A percentile compares a stretch with the other conserved stretches of the same genome.
These are phyloP conservation scores for Allygus modestus DNA, from an alignment of 2,888 invertebrate species.

Conservation along the genomic window DNA sequence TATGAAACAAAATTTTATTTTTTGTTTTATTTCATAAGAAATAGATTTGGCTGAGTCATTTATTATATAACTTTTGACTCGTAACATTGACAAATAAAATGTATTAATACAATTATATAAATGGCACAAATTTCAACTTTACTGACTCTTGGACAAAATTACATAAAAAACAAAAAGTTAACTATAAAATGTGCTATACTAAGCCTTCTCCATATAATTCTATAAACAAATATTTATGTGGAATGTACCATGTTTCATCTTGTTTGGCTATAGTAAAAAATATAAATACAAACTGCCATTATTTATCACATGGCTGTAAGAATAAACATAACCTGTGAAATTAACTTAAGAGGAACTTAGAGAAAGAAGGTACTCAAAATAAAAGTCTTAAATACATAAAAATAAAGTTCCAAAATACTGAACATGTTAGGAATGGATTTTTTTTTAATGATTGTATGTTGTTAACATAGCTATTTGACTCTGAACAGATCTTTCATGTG, in stretches of 20 bases:
- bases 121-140: slow-evolving; percentile 26
- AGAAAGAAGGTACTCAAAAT: neutral
- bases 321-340: neutral
- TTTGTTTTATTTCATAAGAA: neutral
- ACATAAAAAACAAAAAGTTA: neutral
- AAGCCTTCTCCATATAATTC: neutral
- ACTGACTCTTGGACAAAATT: neutral
- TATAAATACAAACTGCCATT: neutral
- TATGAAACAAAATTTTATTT: slow-evolving; percentile 2
- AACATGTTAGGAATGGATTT: no score
- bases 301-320: neutral
- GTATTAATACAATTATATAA: neutral
- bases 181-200: neutral
- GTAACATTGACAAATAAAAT: slow-evolving; percentile 1
- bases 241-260: neutral
- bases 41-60: slow-evolving; percentile 2
- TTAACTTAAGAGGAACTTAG: slow-evolving; percentile 20
- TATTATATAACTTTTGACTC: neutral
- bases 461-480: no score
- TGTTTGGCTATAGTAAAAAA: neutral
- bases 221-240: neutral
- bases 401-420: neutral
- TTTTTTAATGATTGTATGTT: no score
- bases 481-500: no score
- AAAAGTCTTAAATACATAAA: neutral